These are phyloP conservation scores for Formica selysi DNA, from an alignment of 1,140 invertebrate species.

Conservation along the genomic window DNA sequence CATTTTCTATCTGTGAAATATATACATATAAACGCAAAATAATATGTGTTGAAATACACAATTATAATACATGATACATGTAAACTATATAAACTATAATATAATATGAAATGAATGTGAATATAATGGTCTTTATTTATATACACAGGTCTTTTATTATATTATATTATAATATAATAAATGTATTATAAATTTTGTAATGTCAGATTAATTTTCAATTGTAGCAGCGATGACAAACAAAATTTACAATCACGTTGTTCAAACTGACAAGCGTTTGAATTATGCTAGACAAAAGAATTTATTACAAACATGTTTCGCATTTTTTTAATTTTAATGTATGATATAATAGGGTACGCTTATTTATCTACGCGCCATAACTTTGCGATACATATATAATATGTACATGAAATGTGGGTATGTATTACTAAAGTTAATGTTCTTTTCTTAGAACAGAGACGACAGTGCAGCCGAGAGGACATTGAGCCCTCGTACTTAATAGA, in stretches of 20 bases:
- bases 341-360: too few species aligned
- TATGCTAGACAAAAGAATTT: conserved; percentile 1
- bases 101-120: neutral
- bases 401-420: neutral
- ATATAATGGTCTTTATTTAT: neutral
- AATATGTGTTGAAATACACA: neutral
- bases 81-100: neutral
- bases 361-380: too few species aligned
- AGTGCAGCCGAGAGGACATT: neutral
- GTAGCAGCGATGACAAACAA: neutral
- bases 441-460: neutral
- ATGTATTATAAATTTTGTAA: neutral
- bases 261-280: neutral
- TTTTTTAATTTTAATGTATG: conserved; percentile 16
- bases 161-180: neutral
- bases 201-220: neutral
- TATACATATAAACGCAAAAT: neutral
- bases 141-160: too few species aligned
- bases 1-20: neutral
- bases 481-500: conserved; percentile 9
- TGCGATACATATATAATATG: too few species aligned
- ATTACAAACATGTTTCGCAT: neutral
- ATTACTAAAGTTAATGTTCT: conserved; percentile 26
- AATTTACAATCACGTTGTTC: neutral
- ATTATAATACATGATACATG: neutral